Conservation (phyloP, 2,888 invertebrate species). For the Thecophora atra region DNA sequence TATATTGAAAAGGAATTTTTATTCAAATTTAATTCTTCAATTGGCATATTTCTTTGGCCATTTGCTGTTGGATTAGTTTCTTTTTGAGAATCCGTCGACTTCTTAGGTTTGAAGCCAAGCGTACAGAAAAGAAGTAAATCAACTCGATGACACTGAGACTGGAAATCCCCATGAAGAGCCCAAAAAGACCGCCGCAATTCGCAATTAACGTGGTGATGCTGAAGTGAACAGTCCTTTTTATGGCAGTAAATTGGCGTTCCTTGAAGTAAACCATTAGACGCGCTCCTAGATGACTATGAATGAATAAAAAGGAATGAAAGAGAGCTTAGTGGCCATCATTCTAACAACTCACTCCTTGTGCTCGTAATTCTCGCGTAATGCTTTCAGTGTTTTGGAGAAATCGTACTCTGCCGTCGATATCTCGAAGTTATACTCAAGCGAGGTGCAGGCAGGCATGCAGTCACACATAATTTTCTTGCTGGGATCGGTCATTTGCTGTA, state of each 20-base stretch:
- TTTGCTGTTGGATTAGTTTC: conserved; percentile 40
- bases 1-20: neutral
- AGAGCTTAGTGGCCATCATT: neutral
- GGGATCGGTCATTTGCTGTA: conserved; percentile 49
- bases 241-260: conserved; percentile 76
- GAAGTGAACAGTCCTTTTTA: conserved; percentile 74
- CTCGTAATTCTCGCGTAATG: conserved; percentile 58
- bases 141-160: conserved; percentile 67
- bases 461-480: conserved; percentile 55
- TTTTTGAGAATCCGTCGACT: conserved; percentile 45
- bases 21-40: neutral
- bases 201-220: conserved; percentile 75
- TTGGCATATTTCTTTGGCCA: neutral
- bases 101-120: conserved; percentile 52
- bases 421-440: conserved; percentile 62
- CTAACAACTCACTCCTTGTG: conserved; percentile 55
- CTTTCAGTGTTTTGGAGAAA: conserved; percentile 51
- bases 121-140: conserved; percentile 68
- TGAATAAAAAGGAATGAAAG: neutral
- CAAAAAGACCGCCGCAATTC: conserved; percentile 75
- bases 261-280: conserved; percentile 76
- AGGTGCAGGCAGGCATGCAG: conserved; percentile 62
- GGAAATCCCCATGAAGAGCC: conserved; percentile 65
- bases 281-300: conserved; percentile 68
- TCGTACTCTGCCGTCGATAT: conserved; percentile 58